Percentiles rank a stretch among this genome's conserved stretches.
Conservation (phyloP, 2,888 invertebrate genomes). For the Epistrophe eligans region DNA sequence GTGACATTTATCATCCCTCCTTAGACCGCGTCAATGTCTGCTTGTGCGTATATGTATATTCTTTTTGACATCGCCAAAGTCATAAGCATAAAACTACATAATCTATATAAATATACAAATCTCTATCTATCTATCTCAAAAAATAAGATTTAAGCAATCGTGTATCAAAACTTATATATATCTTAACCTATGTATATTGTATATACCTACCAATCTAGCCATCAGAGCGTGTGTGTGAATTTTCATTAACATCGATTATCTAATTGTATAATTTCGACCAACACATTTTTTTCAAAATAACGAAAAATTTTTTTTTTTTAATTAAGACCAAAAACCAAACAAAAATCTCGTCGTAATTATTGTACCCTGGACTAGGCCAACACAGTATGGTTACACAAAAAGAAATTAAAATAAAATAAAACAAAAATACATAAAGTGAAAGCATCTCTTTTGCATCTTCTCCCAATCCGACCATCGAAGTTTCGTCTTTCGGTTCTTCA, state of each 20-base stretch:
- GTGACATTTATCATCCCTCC: constrained; percentile 51
- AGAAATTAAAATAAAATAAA: neutral
- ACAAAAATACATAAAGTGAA: constrained; percentile 66
- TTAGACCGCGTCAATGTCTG: constrained; percentile 37
- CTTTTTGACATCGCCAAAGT: constrained; percentile 11
- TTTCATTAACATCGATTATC: constrained; percentile 74
- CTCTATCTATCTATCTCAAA: neutral
- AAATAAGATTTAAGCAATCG: constrained; percentile 40
- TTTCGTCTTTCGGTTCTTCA: constrained; percentile 11
- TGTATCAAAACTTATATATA: too few relatives aligned
- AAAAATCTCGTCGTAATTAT: constrained; percentile 54
- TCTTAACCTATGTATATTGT: too few relatives aligned
- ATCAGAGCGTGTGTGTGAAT: constrained; percentile 63
- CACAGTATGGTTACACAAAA: constrained; percentile 9
- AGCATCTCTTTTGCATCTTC: constrained; percentile 73
- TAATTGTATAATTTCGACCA: constrained; percentile 56
- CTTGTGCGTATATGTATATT: neutral
- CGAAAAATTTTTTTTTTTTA: too few relatives aligned
- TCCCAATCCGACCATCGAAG: neutral
- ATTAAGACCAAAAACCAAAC: constrained; percentile 29
- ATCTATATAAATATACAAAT: neutral
- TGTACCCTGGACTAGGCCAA: constrained; percentile 60
- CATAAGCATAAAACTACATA: constrained; percentile 15
- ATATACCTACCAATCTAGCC: neutral
- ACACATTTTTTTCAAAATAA: constrained; percentile 36